These are phyloP conservation scores for Ovis canadensis DNA, from an alignment of 2,113 vertebrate genomes.

Conservation along the genomic window DNA sequence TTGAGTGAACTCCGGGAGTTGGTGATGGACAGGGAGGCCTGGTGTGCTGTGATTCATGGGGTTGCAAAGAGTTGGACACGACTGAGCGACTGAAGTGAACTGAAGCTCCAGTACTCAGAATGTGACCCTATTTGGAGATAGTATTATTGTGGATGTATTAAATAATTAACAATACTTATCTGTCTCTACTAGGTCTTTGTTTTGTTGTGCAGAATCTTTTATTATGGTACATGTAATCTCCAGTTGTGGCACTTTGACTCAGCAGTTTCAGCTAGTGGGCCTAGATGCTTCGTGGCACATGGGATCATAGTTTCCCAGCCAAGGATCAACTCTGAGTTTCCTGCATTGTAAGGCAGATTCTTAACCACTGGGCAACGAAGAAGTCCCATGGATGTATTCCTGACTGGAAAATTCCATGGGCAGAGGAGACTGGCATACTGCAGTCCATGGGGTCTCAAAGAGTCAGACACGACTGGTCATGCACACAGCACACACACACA, in stretches of 20 bases:
- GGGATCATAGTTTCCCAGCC: neutral
- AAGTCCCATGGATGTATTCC: neutral
- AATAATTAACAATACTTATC: neutral
- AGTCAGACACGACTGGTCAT: neutral
- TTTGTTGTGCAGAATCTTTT: neutral
- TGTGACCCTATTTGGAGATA: neutral
- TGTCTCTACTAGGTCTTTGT: neutral
- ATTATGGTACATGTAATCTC: neutral
- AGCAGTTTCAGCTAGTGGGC: neutral
- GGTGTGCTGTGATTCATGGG: too few species aligned
- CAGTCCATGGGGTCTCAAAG: neutral
- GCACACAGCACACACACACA: neutral
- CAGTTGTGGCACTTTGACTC: neutral
- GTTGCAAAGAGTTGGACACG: too few species aligned
- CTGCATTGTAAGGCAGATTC: neutral
- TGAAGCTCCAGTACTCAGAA: neutral
- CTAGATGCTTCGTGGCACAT: neutral
- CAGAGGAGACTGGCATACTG: neutral
- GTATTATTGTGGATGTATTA: neutral
- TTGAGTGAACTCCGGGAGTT: fast-evolving
- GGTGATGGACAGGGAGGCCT: too few species aligned
- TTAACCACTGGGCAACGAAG: neutral
- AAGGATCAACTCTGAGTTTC: neutral
- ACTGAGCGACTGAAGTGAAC: too few species aligned
- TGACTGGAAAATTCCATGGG: neutral